phyloP scores from a whole-genome alignment of 2,797 vertebrate genomes.

The Neosilurus mollespiculum region DNA sequence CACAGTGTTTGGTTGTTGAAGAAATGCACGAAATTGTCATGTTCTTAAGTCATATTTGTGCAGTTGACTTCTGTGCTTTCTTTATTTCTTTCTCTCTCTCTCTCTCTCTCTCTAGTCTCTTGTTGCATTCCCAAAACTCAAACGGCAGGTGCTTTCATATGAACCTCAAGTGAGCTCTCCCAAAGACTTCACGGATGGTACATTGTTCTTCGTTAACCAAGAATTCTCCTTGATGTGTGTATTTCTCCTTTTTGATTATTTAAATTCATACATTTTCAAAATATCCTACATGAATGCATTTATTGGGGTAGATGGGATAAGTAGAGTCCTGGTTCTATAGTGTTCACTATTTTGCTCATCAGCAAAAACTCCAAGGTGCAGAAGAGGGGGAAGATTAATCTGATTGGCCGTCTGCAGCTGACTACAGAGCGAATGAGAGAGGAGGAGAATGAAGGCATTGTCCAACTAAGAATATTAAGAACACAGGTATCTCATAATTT shows the following conservation, averaged over 20 bases:
- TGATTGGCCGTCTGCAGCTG: slow-evolving; percentile 95
- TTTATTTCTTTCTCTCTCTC: neutral
- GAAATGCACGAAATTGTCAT: neutral
- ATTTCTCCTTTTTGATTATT: neutral
- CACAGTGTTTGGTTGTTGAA: too few species aligned
- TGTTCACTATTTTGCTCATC: slow-evolving; percentile 42
- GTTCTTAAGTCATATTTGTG: neutral
- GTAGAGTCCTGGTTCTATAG: neutral
- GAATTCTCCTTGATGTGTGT: slow-evolving; percentile 98
- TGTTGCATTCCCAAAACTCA: slow-evolving; percentile 98
- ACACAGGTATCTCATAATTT: slow-evolving; percentile 82
- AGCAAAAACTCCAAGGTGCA: slow-evolving; percentile 99
- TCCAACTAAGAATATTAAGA: slow-evolving; percentile 95
- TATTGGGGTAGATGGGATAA: neutral
- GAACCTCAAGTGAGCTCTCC: slow-evolving; percentile 95
- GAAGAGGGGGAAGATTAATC: slow-evolving; percentile 97
- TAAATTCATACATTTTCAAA: neutral
- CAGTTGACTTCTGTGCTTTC: neutral
- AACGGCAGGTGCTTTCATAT: slow-evolving; percentile 93
- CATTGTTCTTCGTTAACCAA: slow-evolving; percentile 97
- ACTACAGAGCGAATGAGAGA: slow-evolving; percentile 98
- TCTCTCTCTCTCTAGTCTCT: slow-evolving; percentile 80
- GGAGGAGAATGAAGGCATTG: slow-evolving; percentile 98
- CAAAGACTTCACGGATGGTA: slow-evolving; percentile 98
- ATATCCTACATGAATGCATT: neutral